Evolutionary conservation across 2,797 vertebrate species (phyloP).

Genomic region (Benthosema pterotum): DNA sequence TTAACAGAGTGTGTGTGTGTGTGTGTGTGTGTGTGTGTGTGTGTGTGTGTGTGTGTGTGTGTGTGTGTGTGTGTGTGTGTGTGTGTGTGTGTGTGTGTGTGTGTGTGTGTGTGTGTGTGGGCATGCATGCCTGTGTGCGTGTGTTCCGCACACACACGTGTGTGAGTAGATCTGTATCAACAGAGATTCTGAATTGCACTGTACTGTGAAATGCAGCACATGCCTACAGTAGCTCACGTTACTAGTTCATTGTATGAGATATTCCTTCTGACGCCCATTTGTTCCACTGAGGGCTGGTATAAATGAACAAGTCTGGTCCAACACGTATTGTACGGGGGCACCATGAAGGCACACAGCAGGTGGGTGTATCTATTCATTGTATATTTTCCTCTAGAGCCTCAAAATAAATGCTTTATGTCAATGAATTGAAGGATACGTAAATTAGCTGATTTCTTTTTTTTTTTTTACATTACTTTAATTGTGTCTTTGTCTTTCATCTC

Average conservation of each 20-base stretch:
- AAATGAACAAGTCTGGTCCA: conserved; percentile 54
- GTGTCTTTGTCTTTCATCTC: too few relatives aligned
- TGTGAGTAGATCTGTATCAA: not conserved
- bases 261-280: conserved; percentile 58
- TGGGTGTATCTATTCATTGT: conserved; percentile 39
- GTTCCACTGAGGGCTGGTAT: conserved; percentile 55
- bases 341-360: conserved; percentile 55
- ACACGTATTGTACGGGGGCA: conserved; percentile 13
- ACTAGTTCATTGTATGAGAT: conserved; percentile 59
- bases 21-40: too few relatives aligned
- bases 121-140: too few relatives aligned
- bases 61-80: too few relatives aligned
- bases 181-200: not conserved
- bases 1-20: too few relatives aligned
- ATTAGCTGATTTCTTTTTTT: too few relatives aligned
- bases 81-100: too few relatives aligned
- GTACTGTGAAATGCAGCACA: conserved; percentile 1
- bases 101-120: too few relatives aligned
- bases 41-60: too few relatives aligned
- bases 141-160: too few relatives aligned
- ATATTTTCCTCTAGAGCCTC: not conserved
- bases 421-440: too few relatives aligned
- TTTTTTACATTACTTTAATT: too few relatives aligned
- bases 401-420: not conserved
- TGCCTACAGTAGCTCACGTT: conserved; percentile 57